Evolutionary conservation across 2,113 vertebrate genomes (phyloP), one percentile per base, ranked within the genome.

Genomic region (Beaufortia kweichowensis): DNA sequence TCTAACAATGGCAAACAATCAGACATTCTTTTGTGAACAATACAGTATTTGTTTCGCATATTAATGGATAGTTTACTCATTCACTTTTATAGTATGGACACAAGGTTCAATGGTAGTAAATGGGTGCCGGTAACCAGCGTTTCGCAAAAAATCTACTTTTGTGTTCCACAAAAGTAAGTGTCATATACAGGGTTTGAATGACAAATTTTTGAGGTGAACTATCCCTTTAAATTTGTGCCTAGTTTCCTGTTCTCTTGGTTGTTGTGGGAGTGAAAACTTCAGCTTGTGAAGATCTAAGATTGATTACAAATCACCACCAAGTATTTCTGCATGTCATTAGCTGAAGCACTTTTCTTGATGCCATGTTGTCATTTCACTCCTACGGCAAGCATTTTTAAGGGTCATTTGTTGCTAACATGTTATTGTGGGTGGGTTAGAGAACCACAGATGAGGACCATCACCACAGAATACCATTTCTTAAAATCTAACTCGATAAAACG

Each of bases 351-450:
- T 66, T 53, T 79, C 24, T 31, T 29, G 31, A 46, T 0, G 21
- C 33, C 1, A 12, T 72, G 46, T 66, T 79, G 71, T 68, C 63
- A 68, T 31, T 57, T 76, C 66, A 61, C 75, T 28, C 74, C 81
- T 67, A 76, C 67, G 23, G 61, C 66, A 73, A 79, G 75, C 76
- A 75, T 69, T 29, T 65, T 70, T 75, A 63, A 55, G 81, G 75
- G 56, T 72, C 77, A 72, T 6, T n/a, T 41, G 73, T 79, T 82
- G 81, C 77, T 60, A 79, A 66, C 73, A 10, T 35, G 15, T 33
- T 24, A 39, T 43, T 62, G 73, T 79, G 73, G 61, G 77, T 28
- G 26, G 73, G 81, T 76, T 82, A 39, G 71, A 65, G 76, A 39
- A 43, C 26, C 50, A 5, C 17, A 56, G 3, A 15, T 21, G n/a